Base-by-base conservation (phyloP, 2,797 vertebrate species). In the Macroramphosus scolopax region DNA sequence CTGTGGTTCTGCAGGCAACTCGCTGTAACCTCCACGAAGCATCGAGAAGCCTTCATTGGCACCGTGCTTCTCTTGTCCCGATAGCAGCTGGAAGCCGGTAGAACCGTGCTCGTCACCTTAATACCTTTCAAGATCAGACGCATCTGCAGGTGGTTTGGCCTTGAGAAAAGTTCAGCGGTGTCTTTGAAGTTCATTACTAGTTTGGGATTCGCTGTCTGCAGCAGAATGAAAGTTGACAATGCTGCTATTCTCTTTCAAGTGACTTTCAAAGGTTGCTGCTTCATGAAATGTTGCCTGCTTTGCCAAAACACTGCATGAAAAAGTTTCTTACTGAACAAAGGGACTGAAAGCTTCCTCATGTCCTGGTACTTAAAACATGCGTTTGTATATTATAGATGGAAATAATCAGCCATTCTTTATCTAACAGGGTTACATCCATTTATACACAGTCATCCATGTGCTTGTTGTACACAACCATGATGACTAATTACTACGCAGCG, bases 121-220 rank as follows among this genome's bases (percentile, higher is more conserved):
- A 66, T 49, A 42, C 29, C 17, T 53, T 49, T 45, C 3, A 36
- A 46, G 42, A 52, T 67, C 41, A 53, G 48, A 45, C 6, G n/a
- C 14, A 17, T 51, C 49, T 63, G 57, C 40, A 45, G 51, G 50
- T 43, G 31, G 17, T 53, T 22, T 35, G 22, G 36, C 53, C 36
- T 46, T 24, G 17, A 63, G 35, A 35, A 40, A 40, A n/a, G 37
- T 14, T 45, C 28, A 33, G 20, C 1, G 0, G 13, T 38, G 13
- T 31, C 17, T 69, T 51, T 62, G 18, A 74, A 68, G 29, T 59
- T 37, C 33, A n/a, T n/a, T n/a, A n/a, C n/a, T 53, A 42, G 20
- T 36, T 45, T 8, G 1, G 20, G 35, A 59, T 56, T 57, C 75
- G 36, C 57, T 58, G 44, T 59, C 16, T 17, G 22, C 39, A 32